A percentile compares a stretch with the other conserved stretches of the same genome.
These are phyloP conservation scores for Passer montanus DNA, from an alignment of 2,113 vertebrate genomes.

Conservation along the genomic window DNA sequence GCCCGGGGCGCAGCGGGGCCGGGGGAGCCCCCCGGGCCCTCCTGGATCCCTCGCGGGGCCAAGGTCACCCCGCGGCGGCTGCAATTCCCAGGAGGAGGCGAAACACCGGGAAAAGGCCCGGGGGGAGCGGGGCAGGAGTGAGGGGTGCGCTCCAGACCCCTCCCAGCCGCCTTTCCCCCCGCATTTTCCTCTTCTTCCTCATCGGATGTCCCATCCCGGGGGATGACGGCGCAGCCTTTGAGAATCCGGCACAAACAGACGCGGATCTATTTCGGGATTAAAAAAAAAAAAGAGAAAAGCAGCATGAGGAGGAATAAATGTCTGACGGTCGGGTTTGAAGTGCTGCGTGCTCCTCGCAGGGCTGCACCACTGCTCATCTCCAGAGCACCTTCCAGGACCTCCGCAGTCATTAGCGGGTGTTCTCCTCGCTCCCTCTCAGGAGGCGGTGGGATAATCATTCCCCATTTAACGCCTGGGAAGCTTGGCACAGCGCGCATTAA, in stretches of 20 bases:
- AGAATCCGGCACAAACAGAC: neutral
- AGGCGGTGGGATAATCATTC: neutral
- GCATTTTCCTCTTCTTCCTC: neutral
- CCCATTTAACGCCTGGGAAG: neutral
- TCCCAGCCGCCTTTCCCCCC: neutral
- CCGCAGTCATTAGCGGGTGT: rapidly evolving
- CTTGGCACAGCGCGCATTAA: neutral
- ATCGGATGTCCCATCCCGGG: rapidly evolving
- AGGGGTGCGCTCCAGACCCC: too few species aligned
- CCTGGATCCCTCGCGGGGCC: neutral
- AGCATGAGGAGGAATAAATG: neutral
- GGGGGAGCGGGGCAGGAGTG: neutral
- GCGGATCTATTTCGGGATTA: neutral
- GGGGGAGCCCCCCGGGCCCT: neutral
- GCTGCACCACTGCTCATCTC: neutral
- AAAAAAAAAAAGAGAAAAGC: too few species aligned
- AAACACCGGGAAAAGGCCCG: neutral
- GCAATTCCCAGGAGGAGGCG: neutral
- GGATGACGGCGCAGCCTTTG: neutral
- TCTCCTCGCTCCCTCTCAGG: neutral
- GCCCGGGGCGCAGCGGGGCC: neutral
- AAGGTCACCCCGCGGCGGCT: neutral
- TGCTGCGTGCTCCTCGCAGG: neutral
- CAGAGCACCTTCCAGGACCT: neutral
- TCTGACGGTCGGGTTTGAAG: neutral